Base-by-base conservation (phyloP, 2,113 vertebrate species). In the Recurvirostra avosetta region DNA sequence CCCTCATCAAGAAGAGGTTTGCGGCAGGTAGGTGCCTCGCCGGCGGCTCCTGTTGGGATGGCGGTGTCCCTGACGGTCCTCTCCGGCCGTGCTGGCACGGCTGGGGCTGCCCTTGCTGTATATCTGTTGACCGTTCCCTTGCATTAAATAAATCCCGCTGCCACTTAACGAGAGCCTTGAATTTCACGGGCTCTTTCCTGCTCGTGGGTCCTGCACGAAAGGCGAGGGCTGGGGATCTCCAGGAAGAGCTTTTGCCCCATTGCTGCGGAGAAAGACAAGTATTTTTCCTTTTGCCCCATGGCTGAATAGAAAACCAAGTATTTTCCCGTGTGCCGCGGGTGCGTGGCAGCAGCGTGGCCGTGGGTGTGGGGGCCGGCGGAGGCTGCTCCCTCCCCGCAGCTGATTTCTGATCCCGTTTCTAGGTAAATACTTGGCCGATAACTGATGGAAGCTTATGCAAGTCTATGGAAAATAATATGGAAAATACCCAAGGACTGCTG, bases 381-480 rank as follows among this genome's bases (percentile, higher is more conserved):
- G 87, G 50, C 63, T 74, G 65, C 77, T 85, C 61, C 71, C 32
- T 72, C 38, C 36, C 77, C 15, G 0, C 62, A 20, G 81, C 82
- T 96, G 66, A 94, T 62, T 70, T 94, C 67, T 92, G 58, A 45
- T 97, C 96, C 97, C 93, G 1, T 98, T 98, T 97, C 47, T 94
- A 99, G 99, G 99, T 97, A 99, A 99, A 98, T 99, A 99, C 97
- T 98, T 99, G 98, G 99, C 99, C 3, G 99, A 99, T 98, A 99
- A 99, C 98, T 99, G 98, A 99, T 78, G 93, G 98, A 97, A 95
- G 90, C 81, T 93, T 95, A 91, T 93, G 86, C 97, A 96, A 98
- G 94, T 56, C 97, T 74, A 6, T 95, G 96, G 95, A 97, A 92
- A 96, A 97, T 38, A 85, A 68, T 25, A 18, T 15, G 82, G 94